Evolutionary conservation across 2,888 invertebrate species (phyloP).

Genomic region (Tromatobia lineatoria): DNA sequence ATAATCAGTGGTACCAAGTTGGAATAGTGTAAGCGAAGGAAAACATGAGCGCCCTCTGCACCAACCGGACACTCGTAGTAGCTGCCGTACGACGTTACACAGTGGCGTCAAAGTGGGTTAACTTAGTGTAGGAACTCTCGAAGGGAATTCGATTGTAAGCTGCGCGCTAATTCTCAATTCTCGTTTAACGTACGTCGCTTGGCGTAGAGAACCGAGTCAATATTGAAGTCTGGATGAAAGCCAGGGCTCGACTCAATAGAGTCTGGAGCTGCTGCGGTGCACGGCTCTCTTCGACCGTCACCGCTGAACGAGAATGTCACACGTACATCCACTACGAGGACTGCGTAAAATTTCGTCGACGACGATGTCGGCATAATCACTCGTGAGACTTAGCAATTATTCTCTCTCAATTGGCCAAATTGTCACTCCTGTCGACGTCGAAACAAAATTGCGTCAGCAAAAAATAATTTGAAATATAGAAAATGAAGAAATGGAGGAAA

Average conservation of each 20-base stretch:
- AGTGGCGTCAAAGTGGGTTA: constrained; percentile 33
- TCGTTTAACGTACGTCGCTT: constrained; percentile 56
- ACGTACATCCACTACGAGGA: neutral
- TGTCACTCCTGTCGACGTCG: constrained; percentile 29
- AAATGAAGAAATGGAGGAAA: constrained; percentile 25
- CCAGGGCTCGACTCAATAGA: constrained; percentile 57
- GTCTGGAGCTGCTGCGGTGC: constrained; percentile 25
- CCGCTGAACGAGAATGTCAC: constrained; percentile 6
- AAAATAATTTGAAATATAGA: neutral
- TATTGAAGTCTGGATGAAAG: constrained; percentile 65
- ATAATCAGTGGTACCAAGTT: no score
- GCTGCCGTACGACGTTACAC: neutral
- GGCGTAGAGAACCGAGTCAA: constrained; percentile 56
- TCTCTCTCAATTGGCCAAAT: constrained; percentile 41
- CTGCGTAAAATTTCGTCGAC: constrained; percentile 38
- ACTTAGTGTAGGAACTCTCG: constrained; percentile 22
- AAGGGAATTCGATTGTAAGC: constrained; percentile 52
- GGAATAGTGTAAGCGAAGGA: no score
- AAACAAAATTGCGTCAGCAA: constrained; percentile 20
- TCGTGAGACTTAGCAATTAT: constrained; percentile 49
- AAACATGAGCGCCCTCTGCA: neutral
- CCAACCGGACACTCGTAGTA: neutral
- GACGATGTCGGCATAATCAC: constrained; percentile 19
- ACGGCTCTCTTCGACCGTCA: constrained; percentile 25
- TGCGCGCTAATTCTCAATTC: constrained; percentile 61